Percentiles rank a stretch among this genome's conserved stretches.
Evolutionary conservation across 1,140 invertebrate genomes (phyloP).

Genomic region (Drosophila ohnishii): DNA sequence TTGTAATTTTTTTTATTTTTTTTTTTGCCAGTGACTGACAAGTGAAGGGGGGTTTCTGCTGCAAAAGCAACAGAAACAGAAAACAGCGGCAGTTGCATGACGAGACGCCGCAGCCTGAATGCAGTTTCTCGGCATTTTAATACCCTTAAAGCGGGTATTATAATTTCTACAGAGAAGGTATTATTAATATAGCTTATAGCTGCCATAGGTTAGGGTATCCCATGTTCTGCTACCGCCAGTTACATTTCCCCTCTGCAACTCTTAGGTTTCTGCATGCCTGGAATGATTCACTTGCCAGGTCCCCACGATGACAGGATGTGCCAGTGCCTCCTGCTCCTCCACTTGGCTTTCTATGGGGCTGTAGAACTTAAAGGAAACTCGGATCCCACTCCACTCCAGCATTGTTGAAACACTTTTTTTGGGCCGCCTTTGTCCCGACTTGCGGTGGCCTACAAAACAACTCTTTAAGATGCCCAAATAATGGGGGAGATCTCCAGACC

Average conservation of each 20-base stretch:
- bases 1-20: too few species aligned
- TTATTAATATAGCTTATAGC: neutral
- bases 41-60: conserved; percentile 24
- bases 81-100: conserved; percentile 74
- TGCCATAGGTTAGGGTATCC: neutral
- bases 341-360: conserved; percentile 49
- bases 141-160: neutral
- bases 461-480: conserved; percentile 30
- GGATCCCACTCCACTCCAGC: conserved; percentile 1
- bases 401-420: conserved; percentile 20
- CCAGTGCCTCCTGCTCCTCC: conserved; percentile 52
- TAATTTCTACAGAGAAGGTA: neutral
- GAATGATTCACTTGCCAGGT: conserved; percentile 71
- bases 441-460: conserved; percentile 41
- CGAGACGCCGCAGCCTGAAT: conserved; percentile 57
- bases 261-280: conserved; percentile 54
- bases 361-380: conserved; percentile 56
- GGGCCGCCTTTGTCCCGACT: conserved; percentile 26
- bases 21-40: conserved; percentile 55
- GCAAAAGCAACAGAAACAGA: conserved; percentile 30
- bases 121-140: conserved; percentile 52
- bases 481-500: conserved; percentile 9
- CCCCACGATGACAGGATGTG: conserved; percentile 68
- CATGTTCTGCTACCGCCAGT: neutral
- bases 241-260: neutral